Conservation (phyloP, 2,797 vertebrate genomes). For the Mallotus villosus region DNA sequence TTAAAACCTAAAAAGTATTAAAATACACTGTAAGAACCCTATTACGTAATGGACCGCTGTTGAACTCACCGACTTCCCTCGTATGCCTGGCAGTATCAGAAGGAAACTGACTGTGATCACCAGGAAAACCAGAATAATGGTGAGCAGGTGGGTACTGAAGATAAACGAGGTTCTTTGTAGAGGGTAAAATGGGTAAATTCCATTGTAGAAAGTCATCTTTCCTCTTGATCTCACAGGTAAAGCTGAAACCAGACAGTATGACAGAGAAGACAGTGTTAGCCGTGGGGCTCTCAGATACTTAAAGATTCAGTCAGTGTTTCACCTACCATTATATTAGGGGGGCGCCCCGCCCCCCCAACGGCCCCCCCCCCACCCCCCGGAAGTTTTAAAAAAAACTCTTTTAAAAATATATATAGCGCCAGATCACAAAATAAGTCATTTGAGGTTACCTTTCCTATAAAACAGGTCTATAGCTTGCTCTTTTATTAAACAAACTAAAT, state of each 20-base stretch:
- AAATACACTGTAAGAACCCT: background rate
- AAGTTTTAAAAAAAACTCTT: too few relatives aligned
- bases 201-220: constrained; percentile 88
- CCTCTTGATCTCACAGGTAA: constrained; percentile 41
- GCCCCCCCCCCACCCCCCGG: too few relatives aligned
- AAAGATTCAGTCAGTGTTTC: constrained; percentile 61
- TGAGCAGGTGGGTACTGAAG: constrained; percentile 76
- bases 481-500: too few relatives aligned
- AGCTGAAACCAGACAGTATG: constrained; percentile 35
- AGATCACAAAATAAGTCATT: too few relatives aligned
- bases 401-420: too few relatives aligned
- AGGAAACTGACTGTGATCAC: constrained; percentile 79
- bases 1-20: constrained; percentile 3
- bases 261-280: constrained; percentile 62
- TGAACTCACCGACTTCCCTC: constrained; percentile 85
- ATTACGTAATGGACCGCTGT: constrained; percentile 22
- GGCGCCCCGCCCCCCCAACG: too few relatives aligned
- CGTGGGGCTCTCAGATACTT: constrained; percentile 66
- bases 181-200: constrained; percentile 86
- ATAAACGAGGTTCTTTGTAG: constrained; percentile 77
- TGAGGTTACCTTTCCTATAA: too few relatives aligned
- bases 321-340: too few relatives aligned
- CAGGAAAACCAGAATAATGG: constrained; percentile 86
- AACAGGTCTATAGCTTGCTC: too few relatives aligned
- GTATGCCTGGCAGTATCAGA: constrained; percentile 91